Conservation (phyloP, 1,140 invertebrate species). For the Piezodorus guildinii region DNA sequence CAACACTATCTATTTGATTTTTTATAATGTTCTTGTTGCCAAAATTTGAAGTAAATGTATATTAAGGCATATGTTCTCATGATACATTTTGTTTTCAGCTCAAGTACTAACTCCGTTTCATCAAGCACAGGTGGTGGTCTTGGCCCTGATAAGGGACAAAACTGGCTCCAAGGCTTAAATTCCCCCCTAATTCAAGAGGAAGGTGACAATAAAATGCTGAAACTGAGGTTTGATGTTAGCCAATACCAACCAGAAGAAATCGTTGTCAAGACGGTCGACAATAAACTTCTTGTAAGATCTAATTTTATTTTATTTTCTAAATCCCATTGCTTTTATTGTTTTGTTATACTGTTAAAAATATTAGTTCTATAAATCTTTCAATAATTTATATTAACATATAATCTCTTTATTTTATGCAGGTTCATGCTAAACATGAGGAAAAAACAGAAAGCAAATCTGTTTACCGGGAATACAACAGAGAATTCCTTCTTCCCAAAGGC, state of each 20-base stretch:
- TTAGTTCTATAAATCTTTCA: no score
- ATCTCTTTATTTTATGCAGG: conserved; percentile 54
- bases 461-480: conserved; percentile 90
- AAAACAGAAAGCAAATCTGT: conserved; percentile 87
- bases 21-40: no score
- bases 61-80: neutral
- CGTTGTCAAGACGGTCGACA: conserved; percentile 91
- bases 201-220: conserved; percentile 77
- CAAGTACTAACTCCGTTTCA: conserved; percentile 40
- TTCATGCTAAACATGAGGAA: conserved; percentile 92
- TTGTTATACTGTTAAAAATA: no score
- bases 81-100: conserved; percentile 21
- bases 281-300: conserved; percentile 76
- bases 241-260: conserved; percentile 92
- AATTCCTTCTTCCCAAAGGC: conserved; percentile 86
- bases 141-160: conserved; percentile 39
- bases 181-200: conserved; percentile 86
- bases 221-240: conserved; percentile 86
- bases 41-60: no score
- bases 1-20: neutral
- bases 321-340: neutral
- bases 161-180: conserved; percentile 67
- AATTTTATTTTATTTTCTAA: neutral
- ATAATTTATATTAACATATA: no score
- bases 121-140: conserved; percentile 37